Evolutionary conservation across 1,140 invertebrate genomes (phyloP).

Genomic region (Nomia melanderi): DNA sequence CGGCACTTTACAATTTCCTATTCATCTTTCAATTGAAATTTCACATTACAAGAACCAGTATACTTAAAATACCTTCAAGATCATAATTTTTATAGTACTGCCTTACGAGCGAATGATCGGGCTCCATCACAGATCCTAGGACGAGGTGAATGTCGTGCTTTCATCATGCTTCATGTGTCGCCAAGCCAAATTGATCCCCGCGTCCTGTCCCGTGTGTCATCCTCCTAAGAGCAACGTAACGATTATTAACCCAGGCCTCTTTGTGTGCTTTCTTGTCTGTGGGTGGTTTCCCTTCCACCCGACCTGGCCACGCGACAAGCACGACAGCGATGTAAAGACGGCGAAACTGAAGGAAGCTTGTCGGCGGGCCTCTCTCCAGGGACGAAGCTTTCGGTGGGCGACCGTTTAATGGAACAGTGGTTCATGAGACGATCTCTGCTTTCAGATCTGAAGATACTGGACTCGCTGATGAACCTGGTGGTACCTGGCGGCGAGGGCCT

Average conservation of each 20-base stretch:
- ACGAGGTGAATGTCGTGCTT: neutral
- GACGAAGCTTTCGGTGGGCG: neutral
- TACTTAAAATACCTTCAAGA: too few species aligned
- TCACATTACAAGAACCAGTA: too few species aligned
- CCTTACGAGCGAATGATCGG: too few species aligned
- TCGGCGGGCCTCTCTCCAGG: too few species aligned
- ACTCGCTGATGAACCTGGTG: slow-evolving; percentile 46
- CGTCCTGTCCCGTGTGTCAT: neutral
- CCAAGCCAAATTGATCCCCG: neutral
- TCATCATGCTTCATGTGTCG: neutral
- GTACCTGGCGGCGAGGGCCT: neutral
- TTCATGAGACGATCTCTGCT: slow-evolving; percentile 37
- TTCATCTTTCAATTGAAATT: too few species aligned
- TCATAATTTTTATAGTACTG: too few species aligned
- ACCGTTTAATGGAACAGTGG: neutral
- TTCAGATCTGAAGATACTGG: slow-evolving; percentile 61
- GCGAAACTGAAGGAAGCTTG: too few species aligned
- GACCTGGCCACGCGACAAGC: neutral
- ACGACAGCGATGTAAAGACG: neutral
- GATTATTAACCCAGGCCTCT: neutral
- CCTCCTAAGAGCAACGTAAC: neutral
- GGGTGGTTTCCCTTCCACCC: neutral
- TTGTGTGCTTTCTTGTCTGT: neutral
- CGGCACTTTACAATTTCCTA: too few species aligned
- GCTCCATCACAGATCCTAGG: neutral